Evolutionary conservation across 2,888 invertebrate genomes (phyloP).

Genomic region (Lithophane socia): DNA sequence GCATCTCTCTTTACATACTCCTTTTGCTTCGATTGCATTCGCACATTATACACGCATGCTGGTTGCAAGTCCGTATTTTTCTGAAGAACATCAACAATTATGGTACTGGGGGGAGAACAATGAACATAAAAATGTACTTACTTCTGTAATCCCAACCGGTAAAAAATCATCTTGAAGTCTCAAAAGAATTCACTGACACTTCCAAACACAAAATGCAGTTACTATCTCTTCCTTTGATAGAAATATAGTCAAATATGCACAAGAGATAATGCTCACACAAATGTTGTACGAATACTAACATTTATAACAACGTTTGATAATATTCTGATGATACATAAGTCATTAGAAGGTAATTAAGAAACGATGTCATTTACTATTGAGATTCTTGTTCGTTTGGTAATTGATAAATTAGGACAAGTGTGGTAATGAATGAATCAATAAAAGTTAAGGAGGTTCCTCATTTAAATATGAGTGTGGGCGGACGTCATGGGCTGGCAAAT

Average conservation of each 20-base stretch:
- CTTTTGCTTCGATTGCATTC: too few species aligned
- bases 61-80: too few species aligned
- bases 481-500: background rate
- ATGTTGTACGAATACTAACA: constrained; percentile 38
- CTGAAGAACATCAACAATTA: too few species aligned
- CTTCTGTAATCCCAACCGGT: constrained; percentile 53
- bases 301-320: constrained; percentile 11
- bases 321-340: constrained; percentile 20
- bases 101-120: too few species aligned
- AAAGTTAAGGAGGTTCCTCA: background rate
- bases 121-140: constrained; percentile 31
- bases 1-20: too few species aligned
- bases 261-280: background rate
- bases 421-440: background rate
- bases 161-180: constrained; percentile 55
- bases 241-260: background rate
- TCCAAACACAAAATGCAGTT: background rate
- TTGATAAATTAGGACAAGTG: constrained; percentile 25
- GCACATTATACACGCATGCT: too few species aligned
- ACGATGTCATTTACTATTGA: constrained; percentile 37
- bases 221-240: background rate
- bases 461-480: background rate
- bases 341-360: constrained; percentile 54
- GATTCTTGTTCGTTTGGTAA: constrained; percentile 20
- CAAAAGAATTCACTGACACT: background rate